Evolutionary conservation across 2,113 vertebrate genomes (phyloP).

Genomic region (Takifugu bimaculatus): DNA sequence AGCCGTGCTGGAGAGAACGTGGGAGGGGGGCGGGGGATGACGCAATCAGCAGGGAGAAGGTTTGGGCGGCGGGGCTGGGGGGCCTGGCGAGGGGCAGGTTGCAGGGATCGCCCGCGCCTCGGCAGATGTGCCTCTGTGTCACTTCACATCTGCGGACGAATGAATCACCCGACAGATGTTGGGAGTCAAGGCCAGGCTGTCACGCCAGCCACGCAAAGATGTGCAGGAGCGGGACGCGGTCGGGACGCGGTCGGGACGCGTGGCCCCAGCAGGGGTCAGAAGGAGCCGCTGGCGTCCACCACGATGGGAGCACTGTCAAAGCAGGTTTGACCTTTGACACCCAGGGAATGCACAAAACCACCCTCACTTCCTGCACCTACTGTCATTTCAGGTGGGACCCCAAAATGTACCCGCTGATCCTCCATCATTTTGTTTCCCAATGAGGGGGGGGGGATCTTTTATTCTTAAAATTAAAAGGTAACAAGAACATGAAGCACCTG

Average conservation of each 20-base stretch:
- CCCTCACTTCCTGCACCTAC: background rate
- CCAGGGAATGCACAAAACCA: background rate
- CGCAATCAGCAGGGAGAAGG: conserved; percentile 51
- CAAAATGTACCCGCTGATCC: conserved; percentile 2
- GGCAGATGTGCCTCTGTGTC: conserved; percentile 71
- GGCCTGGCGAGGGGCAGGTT: conserved; percentile 57
- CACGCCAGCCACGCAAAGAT: conserved; percentile 39
- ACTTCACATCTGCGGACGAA: conserved; percentile 58
- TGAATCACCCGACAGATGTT: conserved; percentile 77
- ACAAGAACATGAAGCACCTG: conserved; percentile 24
- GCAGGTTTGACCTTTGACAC: conserved; percentile 18
- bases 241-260: conserved; percentile 25
- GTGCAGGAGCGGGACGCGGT: conserved; percentile 16
- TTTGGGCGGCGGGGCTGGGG: conserved; percentile 52
- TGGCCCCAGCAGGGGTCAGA: conserved; percentile 47
- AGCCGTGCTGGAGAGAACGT: conserved; percentile 41
- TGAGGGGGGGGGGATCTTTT: background rate
- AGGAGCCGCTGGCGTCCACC: conserved; percentile 29
- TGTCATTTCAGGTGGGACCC: conserved; percentile 12
- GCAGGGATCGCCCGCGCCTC: conserved; percentile 49
- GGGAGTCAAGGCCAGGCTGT: conserved; percentile 65
- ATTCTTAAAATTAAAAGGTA: conserved; percentile 23
- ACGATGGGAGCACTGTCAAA: conserved; percentile 43
- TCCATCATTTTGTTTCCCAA: conserved; percentile 5
- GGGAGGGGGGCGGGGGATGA: conserved; percentile 43